These are phyloP conservation scores for Pogonocherus hispidulus DNA, from an alignment of 2,888 invertebrate species.

Conservation along the genomic window DNA sequence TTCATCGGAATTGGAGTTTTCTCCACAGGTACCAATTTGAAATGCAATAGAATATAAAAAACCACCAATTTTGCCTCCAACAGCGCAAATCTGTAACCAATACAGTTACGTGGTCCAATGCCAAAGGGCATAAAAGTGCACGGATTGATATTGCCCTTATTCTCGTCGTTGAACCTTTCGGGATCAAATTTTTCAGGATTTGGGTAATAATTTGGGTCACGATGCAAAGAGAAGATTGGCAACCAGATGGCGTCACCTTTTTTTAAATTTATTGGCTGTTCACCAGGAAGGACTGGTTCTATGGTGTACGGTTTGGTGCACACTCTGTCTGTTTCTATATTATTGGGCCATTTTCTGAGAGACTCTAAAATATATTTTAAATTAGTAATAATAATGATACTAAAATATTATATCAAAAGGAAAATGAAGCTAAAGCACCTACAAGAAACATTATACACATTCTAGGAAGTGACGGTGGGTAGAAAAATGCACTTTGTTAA, in stretches of 20 bases:
- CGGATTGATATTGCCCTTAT: constrained; percentile 65
- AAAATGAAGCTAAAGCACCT: too few relatives aligned
- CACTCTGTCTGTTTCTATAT: constrained; percentile 68
- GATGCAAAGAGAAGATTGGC: constrained; percentile 63
- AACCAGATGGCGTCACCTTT: constrained; percentile 59
- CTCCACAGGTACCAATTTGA: constrained; percentile 56
- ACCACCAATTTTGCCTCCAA: constrained; percentile 61
- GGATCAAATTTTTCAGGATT: constrained; percentile 69
- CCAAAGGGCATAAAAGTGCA: constrained; percentile 71
- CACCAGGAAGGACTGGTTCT: constrained; percentile 42
- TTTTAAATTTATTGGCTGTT: constrained; percentile 33
- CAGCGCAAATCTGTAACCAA: constrained; percentile 66
- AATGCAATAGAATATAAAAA: constrained; percentile 56
- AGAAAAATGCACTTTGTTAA: too few relatives aligned
- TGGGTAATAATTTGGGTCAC: constrained; percentile 64
- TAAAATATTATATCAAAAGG: too few relatives aligned
- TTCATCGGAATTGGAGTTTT: constrained; percentile 59
- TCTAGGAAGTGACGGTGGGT: too few relatives aligned
- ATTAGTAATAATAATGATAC: too few relatives aligned
- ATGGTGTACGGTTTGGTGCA: constrained; percentile 65
- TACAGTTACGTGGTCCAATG: constrained; percentile 70
- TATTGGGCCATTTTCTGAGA: constrained; percentile 70
- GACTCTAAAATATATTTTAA: constrained; percentile 71
- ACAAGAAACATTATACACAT: too few relatives aligned
- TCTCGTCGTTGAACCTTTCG: constrained; percentile 52